These are phyloP conservation scores for Asarcornis scutulata DNA, from an alignment of 2,113 vertebrate species.

Conservation along the genomic window DNA sequence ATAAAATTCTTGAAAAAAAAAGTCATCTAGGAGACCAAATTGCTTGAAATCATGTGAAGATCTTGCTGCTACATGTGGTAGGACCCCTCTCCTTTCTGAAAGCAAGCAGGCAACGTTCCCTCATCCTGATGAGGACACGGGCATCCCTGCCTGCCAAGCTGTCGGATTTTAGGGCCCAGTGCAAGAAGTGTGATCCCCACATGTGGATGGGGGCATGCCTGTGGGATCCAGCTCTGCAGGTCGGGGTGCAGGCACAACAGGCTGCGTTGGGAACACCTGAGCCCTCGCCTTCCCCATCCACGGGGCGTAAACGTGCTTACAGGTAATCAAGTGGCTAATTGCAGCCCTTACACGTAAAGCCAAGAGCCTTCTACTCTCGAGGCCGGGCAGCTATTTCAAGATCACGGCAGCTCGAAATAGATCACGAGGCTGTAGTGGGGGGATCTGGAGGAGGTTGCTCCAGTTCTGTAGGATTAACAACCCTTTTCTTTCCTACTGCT, in stretches of 20 bases:
- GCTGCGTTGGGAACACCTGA: neutral
- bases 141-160: neutral
- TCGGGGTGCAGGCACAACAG: neutral
- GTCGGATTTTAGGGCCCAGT: accelerated
- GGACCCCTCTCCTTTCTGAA: constrained; percentile 5
- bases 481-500: neutral
- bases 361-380: neutral
- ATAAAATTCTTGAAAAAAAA: neutral
- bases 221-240: neutral
- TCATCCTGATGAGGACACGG: accelerated
- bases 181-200: no score
- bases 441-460: constrained; percentile 3
- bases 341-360: neutral
- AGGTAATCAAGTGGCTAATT: neutral
- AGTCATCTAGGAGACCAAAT: neutral
- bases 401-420: constrained; percentile 44
- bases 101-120: neutral
- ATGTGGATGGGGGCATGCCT: accelerated
- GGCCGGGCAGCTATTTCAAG: constrained; percentile 32
- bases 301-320: neutral
- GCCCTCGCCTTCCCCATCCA: neutral
- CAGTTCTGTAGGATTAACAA: neutral
- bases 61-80: neutral
- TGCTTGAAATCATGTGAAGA: neutral
- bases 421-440: neutral